phyloP scores from a whole-genome alignment of 2,888 invertebrate species.

The Mamestra brassicae region DNA sequence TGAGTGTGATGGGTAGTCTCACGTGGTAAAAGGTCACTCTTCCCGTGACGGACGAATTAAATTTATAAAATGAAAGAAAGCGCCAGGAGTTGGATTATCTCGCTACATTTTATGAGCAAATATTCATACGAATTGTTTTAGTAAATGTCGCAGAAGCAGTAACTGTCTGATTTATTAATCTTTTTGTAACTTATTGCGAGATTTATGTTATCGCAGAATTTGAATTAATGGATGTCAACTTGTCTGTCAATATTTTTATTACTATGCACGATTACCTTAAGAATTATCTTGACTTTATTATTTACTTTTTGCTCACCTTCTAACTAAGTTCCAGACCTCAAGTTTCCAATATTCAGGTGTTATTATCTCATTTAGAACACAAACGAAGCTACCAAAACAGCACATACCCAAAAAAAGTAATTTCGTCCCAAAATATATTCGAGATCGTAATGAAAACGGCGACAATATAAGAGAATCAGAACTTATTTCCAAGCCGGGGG shows the following conservation, averaged over 20 bases:
- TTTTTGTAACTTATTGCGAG: constrained; percentile 16
- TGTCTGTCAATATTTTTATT: neutral
- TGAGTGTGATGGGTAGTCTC: constrained; percentile 64
- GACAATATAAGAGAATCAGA: constrained; percentile 75
- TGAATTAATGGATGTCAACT: neutral
- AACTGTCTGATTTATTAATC: constrained; percentile 26
- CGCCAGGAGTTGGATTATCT: constrained; percentile 59
- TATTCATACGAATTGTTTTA: constrained; percentile 40
- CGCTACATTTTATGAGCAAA: constrained; percentile 42
- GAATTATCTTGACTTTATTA: neutral
- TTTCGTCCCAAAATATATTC: constrained; percentile 56
- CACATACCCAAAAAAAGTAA: constrained; percentile 34
- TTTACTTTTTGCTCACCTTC: neutral
- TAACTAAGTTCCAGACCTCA: neutral
- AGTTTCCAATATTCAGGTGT: neutral
- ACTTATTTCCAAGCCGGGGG: constrained; percentile 77
- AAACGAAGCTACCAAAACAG: constrained; percentile 7
- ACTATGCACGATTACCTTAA: neutral
- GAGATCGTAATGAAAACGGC: constrained; percentile 61
- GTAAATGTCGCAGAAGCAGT: constrained; percentile 32
- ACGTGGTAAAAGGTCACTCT: constrained; percentile 84
- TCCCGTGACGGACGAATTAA: constrained; percentile 81
- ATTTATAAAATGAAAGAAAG: constrained; percentile 74
- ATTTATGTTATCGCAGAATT: constrained; percentile 12
- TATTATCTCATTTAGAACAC: neutral